Base-by-base conservation (phyloP, 1,140 invertebrate species). In the Aphelenchoides besseyi region DNA sequence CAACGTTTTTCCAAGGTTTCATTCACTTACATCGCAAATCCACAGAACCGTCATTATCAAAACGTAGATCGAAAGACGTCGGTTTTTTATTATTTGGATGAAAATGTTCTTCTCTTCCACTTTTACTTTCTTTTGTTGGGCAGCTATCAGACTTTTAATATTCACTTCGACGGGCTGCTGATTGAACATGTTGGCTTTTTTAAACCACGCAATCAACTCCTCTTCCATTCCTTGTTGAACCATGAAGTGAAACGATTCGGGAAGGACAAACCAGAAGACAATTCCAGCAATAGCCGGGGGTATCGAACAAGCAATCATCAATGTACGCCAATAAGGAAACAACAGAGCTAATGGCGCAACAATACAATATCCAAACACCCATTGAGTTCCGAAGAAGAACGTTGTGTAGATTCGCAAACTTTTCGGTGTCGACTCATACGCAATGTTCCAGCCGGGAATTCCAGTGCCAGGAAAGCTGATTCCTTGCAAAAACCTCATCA, bases 401-500 rank as follows among this genome's bases (percentile, higher is more conserved):
- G 59, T 28, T 26, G 59, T 26, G 30, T 61, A 61, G 1, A 29
- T n/a, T 2, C 59, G 41, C 12, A 48, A 41, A 35, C 29, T 32
- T n/a, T 71, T 54, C 2, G 82, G 70, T 12, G 76, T 74, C 41
- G 68, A 64, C 69, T 82, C 80, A 52, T 81, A 82, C 23, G 78
- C 80, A 9, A 81, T 36, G 9, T 83, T 78, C 79, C 79, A 82
- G 33, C 63, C 67, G 55, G 66, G 41, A 2, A 81, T 69, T 3
- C 68, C 69, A 32, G 59, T 52, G 16, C 78, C 81, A 48, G 75
- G 55, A 37, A 76, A 78, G n/a, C 52, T 73, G 28, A 75, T 64
- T 59, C 74, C 74, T 68, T 75, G 74, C 23, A 74, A 29, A 32
- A 75, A 77, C 3, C 74, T 52, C 28, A 78, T 33, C 0, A 72